Conservation (phyloP, 2,797 vertebrate genomes). For the Macroramphosus scolopax region DNA sequence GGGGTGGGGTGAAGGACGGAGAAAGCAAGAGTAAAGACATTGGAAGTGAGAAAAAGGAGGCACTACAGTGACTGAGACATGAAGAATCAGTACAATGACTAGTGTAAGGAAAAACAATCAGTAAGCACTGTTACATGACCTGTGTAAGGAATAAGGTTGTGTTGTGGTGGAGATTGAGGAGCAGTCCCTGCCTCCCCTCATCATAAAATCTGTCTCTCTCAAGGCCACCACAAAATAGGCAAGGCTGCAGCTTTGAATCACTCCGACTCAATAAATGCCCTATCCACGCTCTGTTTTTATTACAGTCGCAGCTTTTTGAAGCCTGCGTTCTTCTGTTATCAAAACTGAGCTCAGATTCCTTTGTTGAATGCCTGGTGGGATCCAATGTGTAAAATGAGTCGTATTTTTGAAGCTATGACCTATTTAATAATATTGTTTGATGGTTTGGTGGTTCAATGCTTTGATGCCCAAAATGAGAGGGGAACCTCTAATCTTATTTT, state of each 20-base stretch:
- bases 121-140: not conserved
- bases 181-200: conserved; percentile 40
- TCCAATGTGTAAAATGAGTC: not conserved
- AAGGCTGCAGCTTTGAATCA: conserved; percentile 38
- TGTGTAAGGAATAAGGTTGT: conserved; percentile 24
- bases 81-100: conserved; percentile 2
- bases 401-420: conserved; percentile 7
- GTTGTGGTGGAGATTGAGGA: conserved; percentile 24
- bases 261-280: conserved; percentile 39
- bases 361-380: conserved; percentile 1
- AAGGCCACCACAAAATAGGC: conserved; percentile 47
- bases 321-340: conserved; percentile 11
- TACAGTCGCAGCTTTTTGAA: conserved; percentile 27
- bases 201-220: conserved; percentile 53
- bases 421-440: conserved; percentile 16
- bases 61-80: conserved; percentile 1
- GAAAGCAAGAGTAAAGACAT: conserved; percentile 6
- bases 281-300: conserved; percentile 35
- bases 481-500: too few species aligned
- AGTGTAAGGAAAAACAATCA: conserved; percentile 5
- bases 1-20: not conserved
- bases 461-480: too few species aligned
- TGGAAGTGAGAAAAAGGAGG: conserved; percentile 15
- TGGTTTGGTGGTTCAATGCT: too few species aligned
- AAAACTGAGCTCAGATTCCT: conserved; percentile 15